Conservation (phyloP, 1,140 invertebrate genomes). For the Planococcus citri region DNA sequence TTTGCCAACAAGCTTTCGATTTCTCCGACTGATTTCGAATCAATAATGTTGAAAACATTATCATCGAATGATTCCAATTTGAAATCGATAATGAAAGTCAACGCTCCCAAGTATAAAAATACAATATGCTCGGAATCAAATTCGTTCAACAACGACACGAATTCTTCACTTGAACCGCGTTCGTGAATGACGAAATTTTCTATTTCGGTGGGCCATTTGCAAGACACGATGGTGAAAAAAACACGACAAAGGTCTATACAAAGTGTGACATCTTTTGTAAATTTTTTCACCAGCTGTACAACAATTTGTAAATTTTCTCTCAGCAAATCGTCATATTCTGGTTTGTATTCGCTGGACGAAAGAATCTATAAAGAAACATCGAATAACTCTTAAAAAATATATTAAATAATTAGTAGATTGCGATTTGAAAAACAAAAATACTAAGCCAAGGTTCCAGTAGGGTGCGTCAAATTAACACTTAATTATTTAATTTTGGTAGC, state of each 20-base stretch:
- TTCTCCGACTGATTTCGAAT: not conserved
- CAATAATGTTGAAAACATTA: not conserved
- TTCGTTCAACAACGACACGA: not conserved
- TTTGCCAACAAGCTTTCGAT: not conserved
- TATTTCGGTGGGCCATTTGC: not conserved
- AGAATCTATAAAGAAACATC: not conserved
- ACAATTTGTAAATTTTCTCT: not conserved
- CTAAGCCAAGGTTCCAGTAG: no score
- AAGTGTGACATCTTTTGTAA: not conserved
- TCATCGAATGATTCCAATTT: not conserved
- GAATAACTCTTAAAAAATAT: no score
- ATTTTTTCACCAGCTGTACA: not conserved
- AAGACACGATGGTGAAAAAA: not conserved
- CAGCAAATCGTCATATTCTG: not conserved
- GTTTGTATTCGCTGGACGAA: not conserved
- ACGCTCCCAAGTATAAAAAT: not conserved
- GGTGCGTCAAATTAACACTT: no score
- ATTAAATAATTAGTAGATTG: no score
- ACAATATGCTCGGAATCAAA: not conserved
- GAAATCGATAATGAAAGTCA: not conserved
- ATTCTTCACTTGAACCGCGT: not conserved
- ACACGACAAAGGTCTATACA: not conserved
- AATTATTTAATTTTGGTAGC: no score
- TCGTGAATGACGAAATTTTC: not conserved
- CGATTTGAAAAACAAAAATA: no score